Conservation (phyloP, 2,797 vertebrate species). For the Erethizon dorsatum region DNA sequence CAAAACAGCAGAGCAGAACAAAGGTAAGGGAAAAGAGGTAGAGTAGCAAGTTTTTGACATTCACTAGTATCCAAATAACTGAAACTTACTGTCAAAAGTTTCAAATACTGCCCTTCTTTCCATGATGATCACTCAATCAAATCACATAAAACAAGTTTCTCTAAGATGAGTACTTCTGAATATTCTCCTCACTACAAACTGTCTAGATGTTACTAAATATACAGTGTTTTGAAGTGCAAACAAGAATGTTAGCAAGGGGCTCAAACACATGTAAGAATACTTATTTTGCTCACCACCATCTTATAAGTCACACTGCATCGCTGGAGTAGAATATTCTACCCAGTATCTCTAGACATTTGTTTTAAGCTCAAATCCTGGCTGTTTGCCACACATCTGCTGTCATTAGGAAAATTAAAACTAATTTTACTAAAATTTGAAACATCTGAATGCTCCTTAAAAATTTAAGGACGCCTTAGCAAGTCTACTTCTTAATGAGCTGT, state of each 20-base stretch:
- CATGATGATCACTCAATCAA: constrained; percentile 59
- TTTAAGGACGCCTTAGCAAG: constrained; percentile 73
- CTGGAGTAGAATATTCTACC: constrained; percentile 74
- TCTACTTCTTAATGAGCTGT: constrained; percentile 76
- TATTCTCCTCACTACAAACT: constrained; percentile 73
- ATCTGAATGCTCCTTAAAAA: constrained; percentile 80
- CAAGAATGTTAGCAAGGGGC: constrained; percentile 57
- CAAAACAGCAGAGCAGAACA: background rate
- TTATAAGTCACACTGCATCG: constrained; percentile 53
- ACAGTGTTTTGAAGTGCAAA: constrained; percentile 72
- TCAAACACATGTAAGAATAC: constrained; percentile 55
- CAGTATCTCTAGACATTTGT: constrained; percentile 74
- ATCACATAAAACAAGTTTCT: constrained; percentile 69
- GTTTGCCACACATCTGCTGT: constrained; percentile 81
- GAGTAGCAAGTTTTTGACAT: background rate
- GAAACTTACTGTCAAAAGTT: constrained; percentile 39
- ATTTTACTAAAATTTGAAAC: constrained; percentile 82
- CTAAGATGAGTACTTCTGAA: constrained; percentile 63
- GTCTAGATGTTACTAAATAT: constrained; percentile 68
- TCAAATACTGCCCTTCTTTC: constrained; percentile 26
- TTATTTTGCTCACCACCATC: constrained; percentile 53
- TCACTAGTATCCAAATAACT: constrained; percentile 46
- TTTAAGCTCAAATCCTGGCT: constrained; percentile 78
- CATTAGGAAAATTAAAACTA: constrained; percentile 86
- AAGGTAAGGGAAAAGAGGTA: background rate